Conservation (phyloP, 2,888 invertebrate species). For the Tetragnatha montana region DNA sequence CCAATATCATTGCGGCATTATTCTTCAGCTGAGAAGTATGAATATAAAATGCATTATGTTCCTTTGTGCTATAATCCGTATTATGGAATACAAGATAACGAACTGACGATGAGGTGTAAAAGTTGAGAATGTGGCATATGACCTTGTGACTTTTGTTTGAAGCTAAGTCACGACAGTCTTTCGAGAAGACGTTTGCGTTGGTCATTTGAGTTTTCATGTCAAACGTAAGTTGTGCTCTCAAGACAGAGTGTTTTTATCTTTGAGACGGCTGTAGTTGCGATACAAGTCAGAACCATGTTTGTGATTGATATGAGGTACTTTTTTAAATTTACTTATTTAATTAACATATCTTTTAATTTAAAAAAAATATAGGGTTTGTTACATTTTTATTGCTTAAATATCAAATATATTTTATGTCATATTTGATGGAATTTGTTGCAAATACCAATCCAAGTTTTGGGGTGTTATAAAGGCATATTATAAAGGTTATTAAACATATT, state of each 20-base stretch:
- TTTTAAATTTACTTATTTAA: background rate
- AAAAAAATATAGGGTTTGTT: background rate
- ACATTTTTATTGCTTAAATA: background rate
- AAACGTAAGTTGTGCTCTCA: background rate
- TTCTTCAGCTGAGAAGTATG: background rate
- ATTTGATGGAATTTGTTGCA: too few species aligned
- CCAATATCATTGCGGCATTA: background rate
- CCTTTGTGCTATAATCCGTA: background rate
- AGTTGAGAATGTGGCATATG: slow-evolving; percentile 6
- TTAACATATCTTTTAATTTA: background rate
- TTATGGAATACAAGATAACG: background rate
- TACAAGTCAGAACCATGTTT: background rate
- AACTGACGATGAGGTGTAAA: background rate
- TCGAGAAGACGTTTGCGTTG: background rate
- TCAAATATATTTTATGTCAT: too few species aligned
- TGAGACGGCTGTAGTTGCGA: background rate
- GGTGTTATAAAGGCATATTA: too few species aligned
- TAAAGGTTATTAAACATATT: too few species aligned
- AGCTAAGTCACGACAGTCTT: slow-evolving; percentile 28
- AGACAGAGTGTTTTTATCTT: background rate
- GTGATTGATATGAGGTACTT: background rate
- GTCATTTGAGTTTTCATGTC: background rate
- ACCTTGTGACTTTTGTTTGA: background rate
- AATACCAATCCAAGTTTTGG: too few species aligned
- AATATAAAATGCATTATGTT: background rate